A percentile compares a stretch with the other conserved stretches of the same genome.
Conservation (phyloP, 2,113 vertebrate genomes). For the Ahaetulla prasina region DNA sequence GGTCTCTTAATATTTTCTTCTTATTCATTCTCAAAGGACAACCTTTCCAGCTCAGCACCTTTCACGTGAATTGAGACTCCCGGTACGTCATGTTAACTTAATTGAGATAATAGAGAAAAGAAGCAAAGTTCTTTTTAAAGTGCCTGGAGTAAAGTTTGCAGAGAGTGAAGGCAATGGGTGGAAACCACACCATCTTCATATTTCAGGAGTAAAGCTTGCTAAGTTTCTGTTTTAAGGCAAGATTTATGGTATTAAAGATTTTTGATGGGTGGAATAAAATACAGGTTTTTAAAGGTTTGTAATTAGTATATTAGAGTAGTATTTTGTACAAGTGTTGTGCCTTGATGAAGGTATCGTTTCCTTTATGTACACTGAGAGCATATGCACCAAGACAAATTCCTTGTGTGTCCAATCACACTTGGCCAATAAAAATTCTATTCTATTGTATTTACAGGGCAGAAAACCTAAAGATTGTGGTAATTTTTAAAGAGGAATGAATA, state of each 20-base stretch:
- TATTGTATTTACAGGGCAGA: neutral
- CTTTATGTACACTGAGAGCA: too few relatives aligned
- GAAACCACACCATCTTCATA: neutral
- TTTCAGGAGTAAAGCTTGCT: neutral
- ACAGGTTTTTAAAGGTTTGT: neutral
- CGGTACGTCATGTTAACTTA: neutral
- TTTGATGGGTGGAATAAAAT: neutral
- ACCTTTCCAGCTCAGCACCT: neutral
- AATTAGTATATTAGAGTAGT: neutral
- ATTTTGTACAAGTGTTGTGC: too few relatives aligned
- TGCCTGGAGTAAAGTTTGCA: neutral
- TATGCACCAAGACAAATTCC: too few relatives aligned
- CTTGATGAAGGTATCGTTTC: too few relatives aligned
- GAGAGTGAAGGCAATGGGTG: neutral
- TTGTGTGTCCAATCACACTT: too few relatives aligned
- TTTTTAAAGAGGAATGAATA: neutral
- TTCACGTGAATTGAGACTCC: neutral
- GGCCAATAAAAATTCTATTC: too few relatives aligned
- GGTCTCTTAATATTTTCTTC: neutral
- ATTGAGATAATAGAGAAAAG: neutral
- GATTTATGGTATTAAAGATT: neutral
- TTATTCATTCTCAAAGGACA: neutral
- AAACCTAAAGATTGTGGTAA: neutral
- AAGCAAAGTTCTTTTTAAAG: neutral
- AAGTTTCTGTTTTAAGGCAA: neutral